phyloP scores from a whole-genome alignment of 2,888 invertebrate genomes.

The Strigamia transsilvanica region DNA sequence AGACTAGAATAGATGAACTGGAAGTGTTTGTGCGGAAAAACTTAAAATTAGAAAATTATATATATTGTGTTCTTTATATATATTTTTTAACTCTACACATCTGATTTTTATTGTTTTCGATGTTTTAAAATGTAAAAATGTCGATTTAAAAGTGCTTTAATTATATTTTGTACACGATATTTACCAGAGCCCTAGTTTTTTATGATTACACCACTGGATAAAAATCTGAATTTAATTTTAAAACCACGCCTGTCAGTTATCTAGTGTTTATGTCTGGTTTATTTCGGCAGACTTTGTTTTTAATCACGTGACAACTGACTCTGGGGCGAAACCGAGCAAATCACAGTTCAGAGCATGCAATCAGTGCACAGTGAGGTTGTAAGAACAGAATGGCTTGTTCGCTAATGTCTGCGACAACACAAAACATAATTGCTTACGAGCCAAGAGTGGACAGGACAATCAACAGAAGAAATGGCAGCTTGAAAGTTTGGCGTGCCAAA shows the following conservation, averaged over 20 bases:
- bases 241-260: not conserved
- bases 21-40: too few relatives aligned
- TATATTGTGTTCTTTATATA: too few relatives aligned
- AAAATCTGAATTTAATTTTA: not conserved
- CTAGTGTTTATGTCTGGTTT: not conserved
- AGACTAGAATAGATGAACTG: too few relatives aligned
- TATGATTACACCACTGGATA: not conserved
- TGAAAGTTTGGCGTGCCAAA: slow-evolving; percentile 32
- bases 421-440: not conserved
- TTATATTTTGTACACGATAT: too few relatives aligned
- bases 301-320: not conserved
- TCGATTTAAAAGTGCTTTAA: too few relatives aligned
- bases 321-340: slow-evolving; percentile 19
- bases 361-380: not conserved
- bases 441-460: not conserved
- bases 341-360: not conserved
- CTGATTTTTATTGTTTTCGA: too few relatives aligned
- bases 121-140: too few relatives aligned
- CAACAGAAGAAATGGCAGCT: slow-evolving; percentile 9
- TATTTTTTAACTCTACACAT: too few relatives aligned
- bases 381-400: not conserved
- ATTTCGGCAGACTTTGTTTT: slow-evolving; percentile 33
- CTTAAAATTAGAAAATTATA: too few relatives aligned
- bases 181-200: too few relatives aligned
- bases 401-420: not conserved